Evolutionary conservation across 2,113 vertebrate species (phyloP).

Genomic region (Girardinichthys multiradiatus): DNA sequence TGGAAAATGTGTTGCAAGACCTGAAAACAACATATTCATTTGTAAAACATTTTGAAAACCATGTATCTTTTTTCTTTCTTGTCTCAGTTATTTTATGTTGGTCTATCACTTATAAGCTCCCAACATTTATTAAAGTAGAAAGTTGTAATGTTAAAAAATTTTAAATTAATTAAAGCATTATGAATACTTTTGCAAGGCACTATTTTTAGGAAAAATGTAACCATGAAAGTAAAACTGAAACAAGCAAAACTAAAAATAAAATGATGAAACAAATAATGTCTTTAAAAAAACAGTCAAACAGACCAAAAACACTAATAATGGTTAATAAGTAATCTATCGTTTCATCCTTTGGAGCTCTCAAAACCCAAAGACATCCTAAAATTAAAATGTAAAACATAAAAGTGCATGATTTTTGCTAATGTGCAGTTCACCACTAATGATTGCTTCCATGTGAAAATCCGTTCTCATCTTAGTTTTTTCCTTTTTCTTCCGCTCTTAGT

Average conservation of each 20-base stretch:
- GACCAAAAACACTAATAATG: not conserved
- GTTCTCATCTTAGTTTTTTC: not conserved
- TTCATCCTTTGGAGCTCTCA: not conserved
- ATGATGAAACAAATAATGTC: not conserved
- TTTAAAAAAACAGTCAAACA: not conserved
- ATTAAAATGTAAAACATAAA: not conserved
- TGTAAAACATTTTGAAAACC: too few relatives aligned
- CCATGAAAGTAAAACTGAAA: not conserved
- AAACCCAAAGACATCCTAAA: constrained; percentile 1
- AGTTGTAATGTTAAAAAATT: not conserved
- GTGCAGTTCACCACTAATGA: constrained; percentile 16
- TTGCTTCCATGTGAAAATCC: constrained; percentile 24
- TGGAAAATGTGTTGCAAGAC: too few relatives aligned
- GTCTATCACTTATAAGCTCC: too few relatives aligned
- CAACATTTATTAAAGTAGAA: not conserved
- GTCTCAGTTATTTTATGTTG: too few relatives aligned
- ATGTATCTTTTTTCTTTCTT: too few relatives aligned
- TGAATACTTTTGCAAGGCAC: too few relatives aligned
- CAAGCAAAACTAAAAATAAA: not conserved
- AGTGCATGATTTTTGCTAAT: constrained; percentile 27
- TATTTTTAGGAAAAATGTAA: not conserved
- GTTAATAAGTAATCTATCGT: not conserved
- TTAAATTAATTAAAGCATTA: too few relatives aligned
- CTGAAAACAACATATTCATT: too few relatives aligned
- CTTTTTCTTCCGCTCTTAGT: not conserved